Evolutionary conservation across 2,797 vertebrate species (phyloP).

Genomic region (Clarias laeviceps): DNA sequence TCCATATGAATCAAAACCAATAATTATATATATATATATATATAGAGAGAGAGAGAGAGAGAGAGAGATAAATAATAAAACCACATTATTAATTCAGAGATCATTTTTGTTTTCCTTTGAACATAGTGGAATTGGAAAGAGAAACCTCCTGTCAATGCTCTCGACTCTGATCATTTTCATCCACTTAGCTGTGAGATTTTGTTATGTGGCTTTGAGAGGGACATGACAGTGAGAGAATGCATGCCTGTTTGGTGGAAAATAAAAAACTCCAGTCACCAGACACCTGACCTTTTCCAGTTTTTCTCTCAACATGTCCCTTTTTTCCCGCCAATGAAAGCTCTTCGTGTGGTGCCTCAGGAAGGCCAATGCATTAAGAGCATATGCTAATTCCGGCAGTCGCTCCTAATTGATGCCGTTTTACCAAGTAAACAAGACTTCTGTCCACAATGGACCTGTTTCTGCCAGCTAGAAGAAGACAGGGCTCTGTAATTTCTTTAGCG

Average conservation of each 20-base stretch:
- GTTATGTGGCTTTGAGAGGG: slow-evolving; percentile 59
- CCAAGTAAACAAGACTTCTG: slow-evolving; percentile 85
- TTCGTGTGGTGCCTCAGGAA: slow-evolving; percentile 74
- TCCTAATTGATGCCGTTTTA: slow-evolving; percentile 88
- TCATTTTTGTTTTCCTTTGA: neutral
- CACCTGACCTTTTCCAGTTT: slow-evolving; percentile 84
- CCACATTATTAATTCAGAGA: neutral
- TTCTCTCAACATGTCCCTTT: slow-evolving; percentile 82
- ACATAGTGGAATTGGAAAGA: neutral
- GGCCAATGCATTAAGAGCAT: slow-evolving; percentile 87
- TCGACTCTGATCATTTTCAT: slow-evolving; percentile 63
- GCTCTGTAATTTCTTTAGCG: slow-evolving; percentile 80
- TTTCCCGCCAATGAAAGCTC: slow-evolving; percentile 74
- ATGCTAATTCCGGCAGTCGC: slow-evolving; percentile 84
- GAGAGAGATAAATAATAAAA: neutral
- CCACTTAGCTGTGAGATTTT: slow-evolving; percentile 51
- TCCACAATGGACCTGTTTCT: slow-evolving; percentile 79
- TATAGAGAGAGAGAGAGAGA: neutral
- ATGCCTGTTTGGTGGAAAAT: slow-evolving; percentile 82
- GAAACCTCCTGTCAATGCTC: slow-evolving; percentile 57
- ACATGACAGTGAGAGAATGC: slow-evolving; percentile 80
- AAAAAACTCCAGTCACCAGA: slow-evolving; percentile 71
- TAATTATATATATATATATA: neutral
- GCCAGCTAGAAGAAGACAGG: slow-evolving; percentile 80
- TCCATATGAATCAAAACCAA: neutral